Conservation (phyloP, 1,140 invertebrate genomes). For the Pseudachorutes palmiensis region DNA sequence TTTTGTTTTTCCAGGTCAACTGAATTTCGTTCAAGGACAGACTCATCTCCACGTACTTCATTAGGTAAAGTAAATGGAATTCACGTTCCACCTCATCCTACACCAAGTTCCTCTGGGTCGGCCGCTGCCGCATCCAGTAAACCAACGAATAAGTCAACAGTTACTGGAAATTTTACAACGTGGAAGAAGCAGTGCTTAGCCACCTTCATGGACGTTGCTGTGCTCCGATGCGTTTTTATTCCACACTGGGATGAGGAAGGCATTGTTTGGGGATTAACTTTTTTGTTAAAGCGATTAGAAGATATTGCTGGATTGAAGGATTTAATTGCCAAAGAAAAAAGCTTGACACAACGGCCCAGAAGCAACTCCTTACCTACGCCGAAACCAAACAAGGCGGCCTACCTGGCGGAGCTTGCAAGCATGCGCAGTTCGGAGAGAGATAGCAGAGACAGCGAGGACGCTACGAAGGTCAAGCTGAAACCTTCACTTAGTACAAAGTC, state of each 20-base stretch:
- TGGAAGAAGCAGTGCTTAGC: conserved; percentile 66
- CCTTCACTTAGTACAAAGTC: conserved; percentile 12
- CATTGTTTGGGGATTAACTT: conserved; percentile 93
- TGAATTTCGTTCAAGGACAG: conserved; percentile 30
- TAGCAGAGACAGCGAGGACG: conserved; percentile 19
- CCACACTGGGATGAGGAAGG: conserved; percentile 96
- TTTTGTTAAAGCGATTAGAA: conserved; percentile 63
- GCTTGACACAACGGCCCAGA: conserved; percentile 60
- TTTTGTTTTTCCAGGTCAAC: conserved; percentile 15
- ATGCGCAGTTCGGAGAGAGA: neutral
- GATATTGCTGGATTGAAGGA: conserved; percentile 25
- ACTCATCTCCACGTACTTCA: conserved; percentile 34
- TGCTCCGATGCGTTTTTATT: conserved; percentile 91
- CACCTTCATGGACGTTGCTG: conserved; percentile 91
- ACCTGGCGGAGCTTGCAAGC: conserved; percentile 24
- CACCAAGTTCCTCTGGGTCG: neutral
- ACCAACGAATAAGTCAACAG: conserved; percentile 1
- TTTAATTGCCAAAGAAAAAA: conserved; percentile 69
- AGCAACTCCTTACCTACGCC: conserved; percentile 89
- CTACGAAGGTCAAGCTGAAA: conserved; percentile 17
- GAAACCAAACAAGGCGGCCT: conserved; percentile 45
- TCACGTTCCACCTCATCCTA: neutral
- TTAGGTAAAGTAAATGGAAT: conserved; percentile 20
- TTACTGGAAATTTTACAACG: neutral
- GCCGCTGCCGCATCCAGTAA: neutral